Conservation (phyloP, 1,140 invertebrate species). For the Oryctes rhinoceros region DNA sequence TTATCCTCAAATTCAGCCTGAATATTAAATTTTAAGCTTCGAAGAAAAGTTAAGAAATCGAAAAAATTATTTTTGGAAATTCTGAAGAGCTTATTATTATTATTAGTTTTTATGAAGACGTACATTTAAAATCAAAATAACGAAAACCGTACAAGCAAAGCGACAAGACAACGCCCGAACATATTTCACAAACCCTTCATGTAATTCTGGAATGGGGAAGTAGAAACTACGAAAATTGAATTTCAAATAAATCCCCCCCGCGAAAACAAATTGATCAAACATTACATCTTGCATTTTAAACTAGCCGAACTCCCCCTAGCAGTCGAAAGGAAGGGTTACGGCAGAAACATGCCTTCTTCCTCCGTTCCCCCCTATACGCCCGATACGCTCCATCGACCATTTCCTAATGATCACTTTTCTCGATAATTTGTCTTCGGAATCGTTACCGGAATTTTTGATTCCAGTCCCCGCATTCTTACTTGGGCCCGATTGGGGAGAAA, state of each 20-base stretch:
- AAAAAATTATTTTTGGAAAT: too few species aligned
- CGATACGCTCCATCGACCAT: not conserved
- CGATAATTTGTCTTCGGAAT: conserved; percentile 30
- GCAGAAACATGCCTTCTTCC: not conserved
- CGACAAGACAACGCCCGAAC: not conserved
- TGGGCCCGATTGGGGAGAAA: not conserved
- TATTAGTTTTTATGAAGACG: too few species aligned
- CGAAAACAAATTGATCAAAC: conserved; percentile 9
- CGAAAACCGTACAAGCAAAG: too few species aligned
- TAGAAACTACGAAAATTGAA: conserved; percentile 4
- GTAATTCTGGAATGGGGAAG: not conserved
- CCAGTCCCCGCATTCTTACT: not conserved
- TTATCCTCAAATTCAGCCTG: too few species aligned
- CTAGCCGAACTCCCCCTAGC: not conserved
- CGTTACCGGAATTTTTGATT: conserved; percentile 26
- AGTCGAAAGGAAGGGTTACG: not conserved
- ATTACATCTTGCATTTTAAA: conserved; percentile 16
- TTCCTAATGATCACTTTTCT: conserved; percentile 32
- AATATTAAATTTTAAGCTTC: too few species aligned
- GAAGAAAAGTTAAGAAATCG: too few species aligned
- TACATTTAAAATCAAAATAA: too few species aligned
- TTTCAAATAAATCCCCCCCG: not conserved
- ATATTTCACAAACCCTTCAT: not conserved
- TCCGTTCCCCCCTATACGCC: not conserved
- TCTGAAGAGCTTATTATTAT: too few species aligned